phyloP scores from a whole-genome alignment of 2,888 invertebrate genomes.

The Scrobipalpa atriplicella region DNA sequence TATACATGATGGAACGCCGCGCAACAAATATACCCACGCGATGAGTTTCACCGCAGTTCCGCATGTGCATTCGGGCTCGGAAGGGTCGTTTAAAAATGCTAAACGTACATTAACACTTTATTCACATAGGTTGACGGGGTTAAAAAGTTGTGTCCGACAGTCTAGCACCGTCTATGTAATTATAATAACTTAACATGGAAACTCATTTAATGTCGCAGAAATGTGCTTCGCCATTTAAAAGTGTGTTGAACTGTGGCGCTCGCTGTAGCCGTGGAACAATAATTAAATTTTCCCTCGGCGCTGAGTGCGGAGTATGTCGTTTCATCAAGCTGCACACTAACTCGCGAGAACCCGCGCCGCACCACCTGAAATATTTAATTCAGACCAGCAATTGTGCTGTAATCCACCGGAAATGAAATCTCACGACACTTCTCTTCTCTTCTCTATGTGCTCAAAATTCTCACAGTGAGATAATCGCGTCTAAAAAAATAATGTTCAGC shows the following conservation, averaged over 20 bases:
- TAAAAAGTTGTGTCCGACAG: conserved; percentile 27
- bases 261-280: conserved; percentile 68
- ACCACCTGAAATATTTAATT: conserved; percentile 77
- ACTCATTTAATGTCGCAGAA: conserved; percentile 71
- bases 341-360: conserved; percentile 51
- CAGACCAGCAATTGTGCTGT: conserved; percentile 62
- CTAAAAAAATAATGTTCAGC: neutral
- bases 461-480: conserved; percentile 1
- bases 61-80: conserved; percentile 12
- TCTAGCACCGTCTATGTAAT: conserved; percentile 47
- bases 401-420: conserved; percentile 70
- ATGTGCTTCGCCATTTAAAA: conserved; percentile 71
- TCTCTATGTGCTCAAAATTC: conserved; percentile 40
- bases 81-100: conserved; percentile 17
- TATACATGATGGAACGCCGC: conserved; percentile 38
- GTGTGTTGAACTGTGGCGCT: conserved; percentile 69
- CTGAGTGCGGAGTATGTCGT: conserved; percentile 70
- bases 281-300: conserved; percentile 76
- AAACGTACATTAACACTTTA: conserved; percentile 20
- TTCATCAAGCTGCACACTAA: conserved; percentile 69
- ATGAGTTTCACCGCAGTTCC: neutral
- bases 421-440: conserved; percentile 48
- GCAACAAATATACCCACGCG: conserved; percentile 15
- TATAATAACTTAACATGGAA: conserved; percentile 67
- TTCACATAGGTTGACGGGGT: conserved; percentile 16